A percentile compares a stretch with the other conserved stretches of the same genome.
Conservation (phyloP, 1,140 invertebrate species). For the Sarcophaga peregrina region DNA sequence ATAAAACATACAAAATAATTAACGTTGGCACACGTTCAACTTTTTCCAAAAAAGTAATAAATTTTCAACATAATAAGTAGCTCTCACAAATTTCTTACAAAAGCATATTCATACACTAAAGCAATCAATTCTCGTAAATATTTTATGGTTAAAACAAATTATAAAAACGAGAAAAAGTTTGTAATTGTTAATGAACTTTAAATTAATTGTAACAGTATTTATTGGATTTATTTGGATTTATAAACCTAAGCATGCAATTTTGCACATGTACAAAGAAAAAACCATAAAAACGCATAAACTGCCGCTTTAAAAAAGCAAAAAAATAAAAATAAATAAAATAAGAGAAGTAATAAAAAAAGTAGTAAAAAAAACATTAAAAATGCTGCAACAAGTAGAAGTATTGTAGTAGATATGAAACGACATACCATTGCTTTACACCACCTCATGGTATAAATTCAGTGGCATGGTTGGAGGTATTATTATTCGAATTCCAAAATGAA, state of each 20-base stretch:
- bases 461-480: no score
- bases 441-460: no score
- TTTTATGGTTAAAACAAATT: neutral
- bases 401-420: no score
- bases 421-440: no score
- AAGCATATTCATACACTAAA: no score
- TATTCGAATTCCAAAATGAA: no score
- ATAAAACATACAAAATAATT: no score
- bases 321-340: constrained; percentile 7
- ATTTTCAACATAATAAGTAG: no score
- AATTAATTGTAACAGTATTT: constrained; percentile 3
- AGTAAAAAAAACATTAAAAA: neutral
- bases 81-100: no score
- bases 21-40: no score
- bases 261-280: neutral
- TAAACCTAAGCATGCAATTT: neutral
- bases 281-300: neutral
- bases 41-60: no score
- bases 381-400: no score
- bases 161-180: constrained; percentile 32
- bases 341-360: neutral
- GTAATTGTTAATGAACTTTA: constrained; percentile 36
- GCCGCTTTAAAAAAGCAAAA: neutral
- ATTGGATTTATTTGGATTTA: neutral
- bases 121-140: neutral